These are phyloP conservation scores for Drosophila monieri DNA, from an alignment of 2,888 invertebrate species.

Conservation along the genomic window DNA sequence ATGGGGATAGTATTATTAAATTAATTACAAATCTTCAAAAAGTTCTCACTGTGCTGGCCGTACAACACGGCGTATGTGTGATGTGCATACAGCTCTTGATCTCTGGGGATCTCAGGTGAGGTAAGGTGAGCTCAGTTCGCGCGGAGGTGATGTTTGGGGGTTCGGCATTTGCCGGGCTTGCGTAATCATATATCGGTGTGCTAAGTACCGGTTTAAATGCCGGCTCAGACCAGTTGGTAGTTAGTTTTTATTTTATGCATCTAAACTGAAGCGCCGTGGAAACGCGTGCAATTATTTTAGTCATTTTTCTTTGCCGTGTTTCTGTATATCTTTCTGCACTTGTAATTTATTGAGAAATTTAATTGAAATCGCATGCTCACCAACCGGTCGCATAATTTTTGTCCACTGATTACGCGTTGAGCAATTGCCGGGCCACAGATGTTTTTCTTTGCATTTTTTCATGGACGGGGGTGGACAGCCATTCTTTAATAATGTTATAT, in stretches of 20 bases:
- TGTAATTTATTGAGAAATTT: constrained; percentile 77
- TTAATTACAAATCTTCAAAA: not conserved
- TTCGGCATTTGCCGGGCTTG: constrained; percentile 43
- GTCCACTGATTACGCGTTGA: constrained; percentile 56
- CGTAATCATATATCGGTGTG: constrained; percentile 61
- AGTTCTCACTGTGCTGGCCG: not conserved
- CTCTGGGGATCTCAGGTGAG: constrained; percentile 25
- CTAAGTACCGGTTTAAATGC: constrained; percentile 71
- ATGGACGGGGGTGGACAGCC: constrained; percentile 1
- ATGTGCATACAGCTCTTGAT: constrained; percentile 20
- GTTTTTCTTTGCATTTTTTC: constrained; percentile 6
- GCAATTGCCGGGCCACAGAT: constrained; percentile 44
- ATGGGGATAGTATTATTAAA: too few relatives aligned
- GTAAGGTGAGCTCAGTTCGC: constrained; percentile 14
- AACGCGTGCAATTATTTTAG: constrained; percentile 47
- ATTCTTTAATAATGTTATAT: not conserved
- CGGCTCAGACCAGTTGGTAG: constrained; percentile 28
- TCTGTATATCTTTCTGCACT: constrained; percentile 55
- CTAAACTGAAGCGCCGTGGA: constrained; percentile 51
- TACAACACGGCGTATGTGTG: constrained; percentile 52
- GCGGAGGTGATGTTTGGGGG: constrained; percentile 33
- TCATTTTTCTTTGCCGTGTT: constrained; percentile 14
- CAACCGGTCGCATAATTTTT: constrained; percentile 57
- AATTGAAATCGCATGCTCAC: constrained; percentile 70
- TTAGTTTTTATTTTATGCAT: constrained; percentile 59